phyloP scores from a whole-genome alignment of 2,797 vertebrate genomes.

The Eulemur albifrons region DNA sequence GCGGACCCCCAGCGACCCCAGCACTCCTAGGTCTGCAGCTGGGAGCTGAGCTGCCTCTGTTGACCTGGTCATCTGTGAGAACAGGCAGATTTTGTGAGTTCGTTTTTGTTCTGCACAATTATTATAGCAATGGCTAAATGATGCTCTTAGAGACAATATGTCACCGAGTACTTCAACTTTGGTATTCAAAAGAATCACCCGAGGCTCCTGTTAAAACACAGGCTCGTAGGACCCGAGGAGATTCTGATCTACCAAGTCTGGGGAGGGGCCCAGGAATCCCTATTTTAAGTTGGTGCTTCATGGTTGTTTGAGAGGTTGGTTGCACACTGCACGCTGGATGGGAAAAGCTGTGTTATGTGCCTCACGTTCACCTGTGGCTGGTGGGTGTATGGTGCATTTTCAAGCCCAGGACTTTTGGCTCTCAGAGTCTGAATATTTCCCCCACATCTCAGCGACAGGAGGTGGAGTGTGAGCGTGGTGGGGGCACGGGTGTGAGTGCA shows the following conservation, averaged over 20 bases:
- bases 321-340: not conserved
- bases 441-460: not conserved
- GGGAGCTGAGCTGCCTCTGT: not conserved
- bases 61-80: not conserved
- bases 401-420: not conserved
- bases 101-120: not conserved
- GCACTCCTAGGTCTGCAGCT: not conserved
- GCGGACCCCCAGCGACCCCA: too few relatives aligned
- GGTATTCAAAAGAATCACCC: not conserved
- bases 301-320: not conserved
- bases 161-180: not conserved
- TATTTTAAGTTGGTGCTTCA: not conserved
- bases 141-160: not conserved
- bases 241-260: not conserved
- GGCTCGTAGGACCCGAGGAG: not conserved
- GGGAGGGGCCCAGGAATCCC: not conserved
- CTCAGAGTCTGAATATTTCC: not conserved
- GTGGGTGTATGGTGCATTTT: not conserved
- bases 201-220: not conserved
- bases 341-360: not conserved
- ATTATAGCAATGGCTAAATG: not conserved
- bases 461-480: not conserved
- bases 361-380: not conserved
- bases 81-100: not conserved
- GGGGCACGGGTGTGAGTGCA: not conserved